Conservation (phyloP, 2,888 invertebrate species). For the Anagyrus pseudococci region DNA sequence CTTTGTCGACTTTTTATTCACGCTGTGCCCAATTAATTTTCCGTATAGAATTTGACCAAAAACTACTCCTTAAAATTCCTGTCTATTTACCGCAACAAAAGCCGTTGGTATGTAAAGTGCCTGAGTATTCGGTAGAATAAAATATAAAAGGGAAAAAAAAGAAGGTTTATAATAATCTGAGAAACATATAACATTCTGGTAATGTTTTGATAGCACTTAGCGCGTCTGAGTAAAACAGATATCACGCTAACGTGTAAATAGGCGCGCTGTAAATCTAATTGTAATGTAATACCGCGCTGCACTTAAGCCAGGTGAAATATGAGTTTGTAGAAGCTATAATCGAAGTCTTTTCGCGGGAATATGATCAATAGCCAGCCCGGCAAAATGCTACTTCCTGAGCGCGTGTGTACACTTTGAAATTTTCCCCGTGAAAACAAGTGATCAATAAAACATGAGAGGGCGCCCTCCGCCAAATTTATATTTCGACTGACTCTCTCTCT, state of each 20-base stretch:
- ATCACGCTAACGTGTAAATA: constrained; percentile 19
- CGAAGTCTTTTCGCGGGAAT: constrained; percentile 22
- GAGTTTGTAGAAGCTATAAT: constrained; percentile 27
- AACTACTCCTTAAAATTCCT: too few species aligned
- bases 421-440: constrained; percentile 4
- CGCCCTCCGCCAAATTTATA: not conserved
- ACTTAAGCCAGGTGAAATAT: constrained; percentile 24
- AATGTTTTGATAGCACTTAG: not conserved
- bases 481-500: too few species aligned
- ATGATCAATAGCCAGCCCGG: constrained; percentile 16
- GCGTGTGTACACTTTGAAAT: constrained; percentile 7
- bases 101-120: not conserved
- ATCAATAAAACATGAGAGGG: not conserved
- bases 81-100: too few species aligned
- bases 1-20: too few species aligned
- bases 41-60: too few species aligned
- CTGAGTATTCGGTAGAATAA: not conserved
- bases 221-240: constrained; percentile 8
- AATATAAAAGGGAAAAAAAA: too few species aligned
- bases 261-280: constrained; percentile 27
- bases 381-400: not conserved
- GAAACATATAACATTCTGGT: too few species aligned
- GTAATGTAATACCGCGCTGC: constrained; percentile 27
- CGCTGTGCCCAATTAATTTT: too few species aligned
- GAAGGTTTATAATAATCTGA: not conserved